A percentile compares a stretch with the other conserved stretches of the same genome.
Evolutionary conservation across 2,113 vertebrate species (phyloP).

Genomic region (Mohoua ochrocephala): DNA sequence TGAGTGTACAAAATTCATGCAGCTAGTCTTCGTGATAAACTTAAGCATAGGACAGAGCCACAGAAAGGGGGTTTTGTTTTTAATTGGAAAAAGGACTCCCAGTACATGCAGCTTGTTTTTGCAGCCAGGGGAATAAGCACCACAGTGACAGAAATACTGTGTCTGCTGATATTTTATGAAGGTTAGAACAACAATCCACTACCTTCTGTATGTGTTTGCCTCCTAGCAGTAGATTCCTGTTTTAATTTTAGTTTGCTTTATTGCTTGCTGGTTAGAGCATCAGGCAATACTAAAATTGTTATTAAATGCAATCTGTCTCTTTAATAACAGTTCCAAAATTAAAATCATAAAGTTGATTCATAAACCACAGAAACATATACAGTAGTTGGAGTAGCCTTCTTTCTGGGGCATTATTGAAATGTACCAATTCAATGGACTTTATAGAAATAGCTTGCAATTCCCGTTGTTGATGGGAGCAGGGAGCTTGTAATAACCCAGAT

Average conservation of each 20-base stretch:
- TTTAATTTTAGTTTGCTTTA: constrained; percentile 50
- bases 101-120: not conserved
- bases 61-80: not conserved
- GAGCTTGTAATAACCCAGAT: constrained; percentile 20
- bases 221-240: constrained; percentile 35
- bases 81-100: not conserved
- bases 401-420: constrained; percentile 42
- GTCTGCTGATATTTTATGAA: constrained; percentile 16
- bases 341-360: constrained; percentile 72
- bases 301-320: constrained; percentile 71
- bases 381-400: constrained; percentile 14
- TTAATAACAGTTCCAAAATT: constrained; percentile 72
- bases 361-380: constrained; percentile 57
- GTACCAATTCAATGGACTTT: constrained; percentile 9
- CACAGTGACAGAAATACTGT: constrained; percentile 9
- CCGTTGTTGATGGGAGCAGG: constrained; percentile 2
- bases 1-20: not conserved
- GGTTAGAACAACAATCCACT: constrained; percentile 22
- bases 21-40: not conserved
- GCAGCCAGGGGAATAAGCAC: not conserved
- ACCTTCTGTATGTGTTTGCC: constrained; percentile 15
- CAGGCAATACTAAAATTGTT: constrained; percentile 58
- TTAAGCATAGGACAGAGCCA: not conserved
- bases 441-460: constrained; percentile 31
- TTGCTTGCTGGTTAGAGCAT: constrained; percentile 45